A percentile compares a stretch with the other conserved stretches of the same genome.
Conservation (phyloP, 2,797 vertebrate genomes). For the Phaenicophaeus curvirostris region DNA sequence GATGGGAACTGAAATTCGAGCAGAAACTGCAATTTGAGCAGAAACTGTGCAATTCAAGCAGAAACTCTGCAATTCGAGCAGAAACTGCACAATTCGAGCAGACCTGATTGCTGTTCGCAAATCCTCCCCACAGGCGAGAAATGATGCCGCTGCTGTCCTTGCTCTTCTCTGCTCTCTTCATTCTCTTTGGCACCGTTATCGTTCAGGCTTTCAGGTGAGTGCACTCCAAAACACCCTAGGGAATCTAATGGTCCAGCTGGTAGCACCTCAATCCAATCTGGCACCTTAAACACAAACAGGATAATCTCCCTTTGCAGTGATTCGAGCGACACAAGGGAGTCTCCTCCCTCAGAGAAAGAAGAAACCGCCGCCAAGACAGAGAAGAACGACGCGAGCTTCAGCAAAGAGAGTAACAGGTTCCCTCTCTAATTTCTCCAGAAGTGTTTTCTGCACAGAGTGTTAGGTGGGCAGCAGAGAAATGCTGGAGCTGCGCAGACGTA, state of each 20-base stretch:
- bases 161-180: slow-evolving; percentile 96
- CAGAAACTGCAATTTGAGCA: not conserved
- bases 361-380: slow-evolving; percentile 73
- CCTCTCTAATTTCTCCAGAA: not conserved
- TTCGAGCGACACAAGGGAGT: slow-evolving; percentile 87
- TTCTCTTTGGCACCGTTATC: slow-evolving; percentile 95
- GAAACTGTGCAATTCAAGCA: not conserved
- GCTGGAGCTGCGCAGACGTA: fast-evolving
- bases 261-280: not conserved
- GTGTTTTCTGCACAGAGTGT: not conserved
- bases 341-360: slow-evolving; percentile 84
- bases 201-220: slow-evolving; percentile 94
- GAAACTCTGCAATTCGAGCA: not conserved
- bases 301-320: slow-evolving; percentile 79
- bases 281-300: not conserved
- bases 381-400: slow-evolving; percentile 77
- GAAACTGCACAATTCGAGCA: fast-evolving
- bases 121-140: slow-evolving; percentile 86
- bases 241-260: not conserved
- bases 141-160: slow-evolving; percentile 98
- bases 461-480: not conserved
- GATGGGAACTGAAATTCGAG: not conserved
- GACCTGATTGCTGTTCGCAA: not conserved
- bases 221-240: not conserved
- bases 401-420: slow-evolving; percentile 81